These are phyloP conservation scores for Heliothis peltigera DNA, from an alignment of 2,888 invertebrate species.

Conservation along the genomic window DNA sequence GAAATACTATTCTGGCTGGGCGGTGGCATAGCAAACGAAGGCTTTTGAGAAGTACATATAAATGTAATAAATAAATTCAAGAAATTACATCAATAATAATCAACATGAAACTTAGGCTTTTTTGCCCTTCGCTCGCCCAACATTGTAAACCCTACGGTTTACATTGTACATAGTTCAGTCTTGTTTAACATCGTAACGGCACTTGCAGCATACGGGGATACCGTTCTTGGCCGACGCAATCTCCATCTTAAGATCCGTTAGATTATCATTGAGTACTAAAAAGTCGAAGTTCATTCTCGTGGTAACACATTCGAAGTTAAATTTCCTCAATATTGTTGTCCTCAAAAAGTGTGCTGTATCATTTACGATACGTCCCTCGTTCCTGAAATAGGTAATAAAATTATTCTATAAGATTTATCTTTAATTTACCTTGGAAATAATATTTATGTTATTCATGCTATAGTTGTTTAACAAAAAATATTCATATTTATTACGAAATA, in stretches of 20 bases:
- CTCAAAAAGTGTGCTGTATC: constrained; percentile 33
- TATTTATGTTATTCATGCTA: not conserved
- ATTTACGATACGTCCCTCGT: constrained; percentile 15
- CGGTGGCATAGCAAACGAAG: too few species aligned
- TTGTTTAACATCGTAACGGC: constrained; percentile 32
- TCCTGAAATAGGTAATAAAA: constrained; percentile 39
- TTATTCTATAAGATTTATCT: not conserved
- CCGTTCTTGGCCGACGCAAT: constrained; percentile 34
- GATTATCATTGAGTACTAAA: constrained; percentile 49
- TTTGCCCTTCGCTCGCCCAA: not conserved
- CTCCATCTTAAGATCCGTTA: constrained; percentile 35
- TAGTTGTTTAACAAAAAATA: too few species aligned
- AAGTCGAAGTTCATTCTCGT: constrained; percentile 49
- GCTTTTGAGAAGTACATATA: too few species aligned
- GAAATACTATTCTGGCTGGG: too few species aligned
- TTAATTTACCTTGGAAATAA: not conserved
- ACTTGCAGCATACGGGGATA: constrained; percentile 61
- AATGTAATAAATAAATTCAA: too few species aligned
- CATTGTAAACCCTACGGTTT: too few species aligned
- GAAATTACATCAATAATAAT: too few species aligned
- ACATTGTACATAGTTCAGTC: not conserved
- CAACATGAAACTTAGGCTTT: too few species aligned
- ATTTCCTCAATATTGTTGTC: not conserved
- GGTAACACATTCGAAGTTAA: constrained; percentile 48
- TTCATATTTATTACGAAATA: too few species aligned